These are phyloP conservation scores for Brevimyrus niger DNA, from an alignment of 2,113 vertebrate genomes.

Conservation along the genomic window DNA sequence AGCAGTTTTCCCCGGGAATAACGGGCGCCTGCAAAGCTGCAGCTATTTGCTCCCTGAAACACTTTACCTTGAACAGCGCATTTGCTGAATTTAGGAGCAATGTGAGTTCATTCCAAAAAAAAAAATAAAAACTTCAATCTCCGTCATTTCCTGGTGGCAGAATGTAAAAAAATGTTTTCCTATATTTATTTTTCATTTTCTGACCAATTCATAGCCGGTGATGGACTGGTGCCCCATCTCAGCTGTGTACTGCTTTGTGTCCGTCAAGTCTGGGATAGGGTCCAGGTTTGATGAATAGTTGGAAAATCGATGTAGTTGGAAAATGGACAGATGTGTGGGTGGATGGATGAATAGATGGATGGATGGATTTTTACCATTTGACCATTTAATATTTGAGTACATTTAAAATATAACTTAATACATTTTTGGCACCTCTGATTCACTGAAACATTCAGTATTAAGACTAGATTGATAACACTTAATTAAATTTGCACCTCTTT, in stretches of 20 bases:
- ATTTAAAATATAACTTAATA: neutral
- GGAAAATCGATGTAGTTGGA: neutral
- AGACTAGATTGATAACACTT: neutral
- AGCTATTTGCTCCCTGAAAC: neutral
- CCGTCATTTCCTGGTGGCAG: neutral
- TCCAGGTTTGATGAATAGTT: neutral
- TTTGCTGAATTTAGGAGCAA: neutral
- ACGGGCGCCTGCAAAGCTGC: neutral
- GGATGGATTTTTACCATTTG: neutral
- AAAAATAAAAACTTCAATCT: neutral
- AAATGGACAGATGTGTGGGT: neutral
- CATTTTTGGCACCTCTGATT: neutral
- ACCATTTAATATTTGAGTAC: neutral
- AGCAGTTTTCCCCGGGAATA: neutral
- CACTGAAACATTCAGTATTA: neutral
- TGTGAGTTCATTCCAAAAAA: neutral
- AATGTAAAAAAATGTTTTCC: neutral
- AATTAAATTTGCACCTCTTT: neutral
- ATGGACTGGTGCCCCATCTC: neutral
- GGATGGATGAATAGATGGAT: neutral
- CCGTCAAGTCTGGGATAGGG: neutral
- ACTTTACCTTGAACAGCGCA: neutral
- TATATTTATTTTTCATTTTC: constrained; percentile 1
- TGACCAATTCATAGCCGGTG: neutral
- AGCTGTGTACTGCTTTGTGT: neutral